Evolutionary conservation across 2,888 invertebrate genomes (phyloP), one percentile per base, ranked within the genome.

Genomic region (Perizoma affinitatum): DNA sequence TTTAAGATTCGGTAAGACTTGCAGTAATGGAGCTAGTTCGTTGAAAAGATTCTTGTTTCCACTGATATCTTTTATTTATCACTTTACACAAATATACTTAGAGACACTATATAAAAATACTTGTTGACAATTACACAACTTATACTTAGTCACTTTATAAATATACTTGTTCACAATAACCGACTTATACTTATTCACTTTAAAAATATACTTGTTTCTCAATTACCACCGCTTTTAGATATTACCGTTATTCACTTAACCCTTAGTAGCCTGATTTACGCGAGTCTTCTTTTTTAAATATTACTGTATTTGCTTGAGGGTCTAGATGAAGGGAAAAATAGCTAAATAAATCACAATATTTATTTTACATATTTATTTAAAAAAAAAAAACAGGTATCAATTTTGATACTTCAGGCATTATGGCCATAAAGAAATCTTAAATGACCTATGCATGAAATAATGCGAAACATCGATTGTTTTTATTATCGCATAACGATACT

Each of bases 31-130:
- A 52, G 93, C 93, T 42, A 95, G 90, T 78, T 94, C 93, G 51
- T 92, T 87, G 8, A 93, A 75, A 7, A 92, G 86, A 72, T 95
- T 85, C 72, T 94, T 93, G 73, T 96, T 96, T 5, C 96, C 96
- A 72, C 96, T 96, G 49, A 96, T 93, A 75, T 95, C 94, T n/a
- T n/a, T n/a, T n/a, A n/a, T n/a, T n/a, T n/a, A n/a, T n/a, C n/a
- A n/a, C n/a, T n/a, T n/a, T n/a, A n/a, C n/a, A n/a, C n/a, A n/a
- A n/a, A n/a, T n/a, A n/a, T n/a, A n/a, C n/a, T n/a, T n/a, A n/a
- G n/a, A n/a, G n/a, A n/a, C n/a, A n/a, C n/a, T n/a, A n/a, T n/a
- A n/a, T n/a, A n/a, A n/a, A n/a, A n/a, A n/a, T n/a, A n/a, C n/a
- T n/a, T n/a, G n/a, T n/a, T n/a, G n/a, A n/a, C n/a, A n/a, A n/a